Conservation (phyloP, 2,888 invertebrate genomes). For the Cataglyphis rosenhaueri region DNA sequence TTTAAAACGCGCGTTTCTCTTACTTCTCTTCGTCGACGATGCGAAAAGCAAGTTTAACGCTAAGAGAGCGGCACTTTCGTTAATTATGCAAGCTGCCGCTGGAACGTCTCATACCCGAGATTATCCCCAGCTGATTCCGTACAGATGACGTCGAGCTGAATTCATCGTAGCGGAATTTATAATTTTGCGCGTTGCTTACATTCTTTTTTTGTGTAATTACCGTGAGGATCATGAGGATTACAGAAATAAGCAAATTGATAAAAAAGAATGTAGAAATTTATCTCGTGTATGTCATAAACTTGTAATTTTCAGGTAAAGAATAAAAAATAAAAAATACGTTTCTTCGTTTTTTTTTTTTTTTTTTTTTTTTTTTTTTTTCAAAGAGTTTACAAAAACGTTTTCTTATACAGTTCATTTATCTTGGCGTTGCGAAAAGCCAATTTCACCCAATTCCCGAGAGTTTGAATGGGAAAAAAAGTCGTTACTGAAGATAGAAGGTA, state of each 20-base stretch:
- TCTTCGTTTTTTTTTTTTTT: too few species aligned
- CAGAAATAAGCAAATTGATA: not conserved
- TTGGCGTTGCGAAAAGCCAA: slow-evolving; percentile 3
- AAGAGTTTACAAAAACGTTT: not conserved
- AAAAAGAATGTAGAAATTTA: not conserved
- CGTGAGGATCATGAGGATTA: not conserved
- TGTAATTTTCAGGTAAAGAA: not conserved
- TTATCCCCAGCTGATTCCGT: slow-evolving; percentile 1
- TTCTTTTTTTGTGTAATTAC: not conserved
- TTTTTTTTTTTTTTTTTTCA: too few species aligned
- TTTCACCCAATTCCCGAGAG: not conserved
- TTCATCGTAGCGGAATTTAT: slow-evolving; percentile 20
- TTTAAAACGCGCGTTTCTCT: slow-evolving; percentile 5
- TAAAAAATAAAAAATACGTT: not conserved
- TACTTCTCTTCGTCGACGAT: slow-evolving; percentile 21
- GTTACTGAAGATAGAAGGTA: not conserved
- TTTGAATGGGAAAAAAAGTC: not conserved
- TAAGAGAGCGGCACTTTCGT: slow-evolving; percentile 29
- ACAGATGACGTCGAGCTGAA: slow-evolving; percentile 3
- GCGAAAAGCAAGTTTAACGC: slow-evolving; percentile 41
- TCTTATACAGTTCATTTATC: not conserved
- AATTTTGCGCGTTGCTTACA: not conserved
- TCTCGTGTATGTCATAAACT: not conserved
- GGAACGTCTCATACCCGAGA: slow-evolving; percentile 23
- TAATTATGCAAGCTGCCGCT: slow-evolving; percentile 40